Base-by-base conservation (phyloP, 2,888 invertebrate species). In the Pimpla rufipes region DNA sequence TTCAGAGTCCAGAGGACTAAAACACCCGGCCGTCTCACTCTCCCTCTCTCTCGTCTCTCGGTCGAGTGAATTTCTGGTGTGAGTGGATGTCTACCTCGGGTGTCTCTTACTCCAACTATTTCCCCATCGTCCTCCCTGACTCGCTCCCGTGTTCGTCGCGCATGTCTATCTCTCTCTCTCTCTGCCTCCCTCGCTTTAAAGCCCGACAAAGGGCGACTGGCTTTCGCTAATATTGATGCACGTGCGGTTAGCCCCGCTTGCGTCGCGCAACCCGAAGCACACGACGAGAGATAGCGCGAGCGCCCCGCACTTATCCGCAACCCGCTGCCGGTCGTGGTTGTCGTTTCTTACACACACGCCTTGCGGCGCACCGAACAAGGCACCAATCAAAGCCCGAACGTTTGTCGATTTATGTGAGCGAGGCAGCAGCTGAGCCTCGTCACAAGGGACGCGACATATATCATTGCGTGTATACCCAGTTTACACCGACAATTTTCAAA, bases 211-310 rank as follows among this genome's bases (percentile, higher is more conserved):
- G 85, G 81, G 75, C 3, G 5, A 2, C 52, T 57, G 57, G 71
- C 75, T 77, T 78, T 75, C 37, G 83, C 84, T 84, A 81, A 86
- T 86, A 86, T 86, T 86, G 86, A 85, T 83, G 86, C 82, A 80
- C 84, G 71, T 81, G 83, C 67, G 85, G 85, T 83, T 81, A 81
- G 62, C 64, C 77, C 52, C 37, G 45, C 79, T 79, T 52, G 21
- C 45, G 70, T 45, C 79, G 29, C 81, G 55, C 57, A 78, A 75
- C 62, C 79, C 71, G 57, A 73, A 47, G 47, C 77, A 78, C 70
- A 62, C 77, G 62, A 42, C 68, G 71, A 73, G 23, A 29, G 42
- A 62, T 29, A 29, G 3, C 29, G 29, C 2, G 29, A 29, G 29
- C 2, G 55, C n/a, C 52, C 11, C 45, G 67, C 62, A 73, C 62